These are phyloP conservation scores for Drosophila pullipes DNA, from an alignment of 2,888 invertebrate genomes.

Conservation along the genomic window DNA sequence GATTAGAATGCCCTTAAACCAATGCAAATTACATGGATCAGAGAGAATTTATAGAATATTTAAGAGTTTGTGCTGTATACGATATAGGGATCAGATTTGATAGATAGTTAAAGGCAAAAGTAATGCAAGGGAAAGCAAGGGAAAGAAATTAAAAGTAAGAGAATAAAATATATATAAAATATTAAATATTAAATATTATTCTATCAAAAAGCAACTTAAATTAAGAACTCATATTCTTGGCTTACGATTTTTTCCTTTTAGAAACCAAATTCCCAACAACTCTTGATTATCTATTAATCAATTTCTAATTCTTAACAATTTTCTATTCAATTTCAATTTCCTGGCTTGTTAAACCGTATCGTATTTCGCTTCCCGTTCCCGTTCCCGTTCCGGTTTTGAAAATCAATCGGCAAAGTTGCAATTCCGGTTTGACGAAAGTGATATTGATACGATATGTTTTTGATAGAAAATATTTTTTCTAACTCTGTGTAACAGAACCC, in stretches of 20 bases:
- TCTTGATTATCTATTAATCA: neutral
- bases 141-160: neutral
- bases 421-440: neutral
- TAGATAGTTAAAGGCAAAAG: neutral
- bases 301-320: neutral
- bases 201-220: neutral
- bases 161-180: neutral
- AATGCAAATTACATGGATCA: neutral
- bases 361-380: neutral
- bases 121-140: neutral
- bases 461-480: neutral
- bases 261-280: neutral
- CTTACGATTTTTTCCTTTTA: neutral
- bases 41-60: neutral
- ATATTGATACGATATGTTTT: neutral
- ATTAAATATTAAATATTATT: neutral
- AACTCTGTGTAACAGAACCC: neutral
- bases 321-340: neutral
- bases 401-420: neutral
- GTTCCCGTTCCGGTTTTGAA: neutral
- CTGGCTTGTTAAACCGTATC: neutral
- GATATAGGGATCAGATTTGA: neutral
- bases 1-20: neutral
- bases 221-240: neutral
- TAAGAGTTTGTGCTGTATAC: neutral